Conservation (phyloP, 2,113 vertebrate genomes). For the Platycercus adscitus region DNA sequence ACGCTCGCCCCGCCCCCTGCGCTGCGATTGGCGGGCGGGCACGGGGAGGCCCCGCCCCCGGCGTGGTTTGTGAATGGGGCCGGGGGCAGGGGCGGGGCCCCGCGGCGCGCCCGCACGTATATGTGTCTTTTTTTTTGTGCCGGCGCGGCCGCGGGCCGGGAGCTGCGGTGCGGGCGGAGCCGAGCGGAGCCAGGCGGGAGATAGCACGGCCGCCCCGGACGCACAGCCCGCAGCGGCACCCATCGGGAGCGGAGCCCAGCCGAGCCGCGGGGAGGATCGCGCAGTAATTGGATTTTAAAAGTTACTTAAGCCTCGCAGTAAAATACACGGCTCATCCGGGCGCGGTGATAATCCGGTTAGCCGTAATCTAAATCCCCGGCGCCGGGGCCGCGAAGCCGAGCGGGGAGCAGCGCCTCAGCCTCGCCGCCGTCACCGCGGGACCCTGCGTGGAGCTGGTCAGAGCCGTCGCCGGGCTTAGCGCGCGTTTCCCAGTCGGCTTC, state of each 20-base stretch:
- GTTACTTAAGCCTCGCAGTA: constrained; percentile 20
- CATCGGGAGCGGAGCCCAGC: background rate
- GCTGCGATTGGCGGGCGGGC: constrained; percentile 48
- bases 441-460: background rate
- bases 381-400: background rate
- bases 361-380: constrained; percentile 49
- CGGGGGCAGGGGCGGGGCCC: constrained; percentile 50
- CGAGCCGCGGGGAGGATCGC: constrained; percentile 3
- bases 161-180: background rate
- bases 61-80: constrained; percentile 75
- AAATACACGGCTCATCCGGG: constrained; percentile 11
- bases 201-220: background rate
- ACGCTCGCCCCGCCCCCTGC: background rate
- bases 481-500: background rate
- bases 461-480: background rate
- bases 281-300: constrained; percentile 57
- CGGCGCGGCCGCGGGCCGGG: background rate
- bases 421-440: background rate
- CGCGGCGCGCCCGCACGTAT: background rate
- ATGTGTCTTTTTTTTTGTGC: constrained; percentile 29
- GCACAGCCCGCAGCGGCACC: background rate
- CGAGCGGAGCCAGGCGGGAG: background rate
- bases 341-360: constrained; percentile 36
- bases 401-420: background rate
- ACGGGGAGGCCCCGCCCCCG: background rate